These are phyloP conservation scores for Pygoscelis adeliae DNA, from an alignment of 2,113 vertebrate genomes.

Conservation along the genomic window DNA sequence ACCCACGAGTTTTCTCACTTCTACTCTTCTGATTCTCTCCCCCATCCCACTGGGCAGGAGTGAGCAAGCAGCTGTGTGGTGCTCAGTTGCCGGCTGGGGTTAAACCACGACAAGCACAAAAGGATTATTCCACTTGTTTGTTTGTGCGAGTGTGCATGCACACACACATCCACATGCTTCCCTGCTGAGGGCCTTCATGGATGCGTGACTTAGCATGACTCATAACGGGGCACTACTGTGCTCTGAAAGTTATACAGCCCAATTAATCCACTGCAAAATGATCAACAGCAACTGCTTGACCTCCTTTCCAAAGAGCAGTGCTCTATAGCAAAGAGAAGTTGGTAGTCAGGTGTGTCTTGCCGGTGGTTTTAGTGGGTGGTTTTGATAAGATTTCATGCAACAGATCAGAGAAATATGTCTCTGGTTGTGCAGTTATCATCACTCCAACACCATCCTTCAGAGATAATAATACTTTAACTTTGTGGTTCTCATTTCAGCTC, in stretches of 20 bases:
- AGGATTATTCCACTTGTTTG: neutral
- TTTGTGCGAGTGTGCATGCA: rapidly evolving
- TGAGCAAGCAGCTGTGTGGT: too few species aligned
- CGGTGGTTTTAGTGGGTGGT: neutral
- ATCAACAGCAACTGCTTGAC: neutral
- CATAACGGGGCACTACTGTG: neutral
- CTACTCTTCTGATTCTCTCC: too few species aligned
- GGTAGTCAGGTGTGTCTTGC: too few species aligned
- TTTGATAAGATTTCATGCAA: neutral
- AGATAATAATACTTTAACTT: neutral
- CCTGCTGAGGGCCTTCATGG: neutral
- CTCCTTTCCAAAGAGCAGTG: neutral
- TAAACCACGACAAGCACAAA: neutral
- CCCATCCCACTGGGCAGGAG: too few species aligned
- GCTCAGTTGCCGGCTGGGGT: too few species aligned
- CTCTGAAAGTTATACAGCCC: neutral
- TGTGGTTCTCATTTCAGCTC: neutral
- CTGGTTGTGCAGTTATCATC: neutral
- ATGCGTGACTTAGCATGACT: neutral
- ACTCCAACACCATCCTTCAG: neutral
- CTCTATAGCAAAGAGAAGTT: neutral
- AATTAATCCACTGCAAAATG: neutral
- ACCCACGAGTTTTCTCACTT: too few species aligned
- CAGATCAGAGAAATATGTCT: neutral
- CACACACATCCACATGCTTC: too few species aligned